Conservation (phyloP, 92 coral and sea anemone species). For the Chrysogorgia sp. region DNA sequence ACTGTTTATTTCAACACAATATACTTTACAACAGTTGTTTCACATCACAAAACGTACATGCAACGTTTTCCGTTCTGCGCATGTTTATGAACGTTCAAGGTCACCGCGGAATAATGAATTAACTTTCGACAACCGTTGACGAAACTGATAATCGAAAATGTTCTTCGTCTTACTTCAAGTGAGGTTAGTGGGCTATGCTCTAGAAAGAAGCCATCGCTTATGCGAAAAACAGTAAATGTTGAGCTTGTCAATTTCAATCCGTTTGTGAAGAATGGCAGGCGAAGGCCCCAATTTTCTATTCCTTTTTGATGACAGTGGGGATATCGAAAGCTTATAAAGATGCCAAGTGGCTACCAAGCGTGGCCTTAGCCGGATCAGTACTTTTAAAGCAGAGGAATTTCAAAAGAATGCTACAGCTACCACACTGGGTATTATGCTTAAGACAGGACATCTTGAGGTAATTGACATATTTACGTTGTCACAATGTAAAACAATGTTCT, state of each 20-base stretch:
- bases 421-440: constrained; percentile 56
- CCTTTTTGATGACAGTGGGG: constrained; percentile 41
- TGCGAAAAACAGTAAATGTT: constrained; percentile 42
- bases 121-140: constrained; percentile 40
- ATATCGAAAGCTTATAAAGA: not conserved
- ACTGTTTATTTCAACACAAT: too few relatives aligned
- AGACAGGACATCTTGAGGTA: constrained; percentile 70
- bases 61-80: too few relatives aligned
- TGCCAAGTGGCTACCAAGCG: constrained; percentile 60
- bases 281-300: constrained; percentile 54
- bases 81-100: too few relatives aligned
- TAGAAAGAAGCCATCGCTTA: constrained; percentile 56
- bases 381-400: constrained; percentile 72
- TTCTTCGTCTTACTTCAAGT: constrained; percentile 38
- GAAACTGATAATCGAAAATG: constrained; percentile 52
- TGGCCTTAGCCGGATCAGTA: constrained; percentile 64
- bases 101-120: too few relatives aligned
- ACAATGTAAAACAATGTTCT: too few relatives aligned
- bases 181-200: constrained; percentile 63
- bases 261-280: constrained; percentile 59
- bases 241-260: constrained; percentile 45
- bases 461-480: not conserved
- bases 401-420: constrained; percentile 68
- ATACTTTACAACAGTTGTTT: too few relatives aligned
- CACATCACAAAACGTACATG: too few relatives aligned